Evolutionary conservation across 2,888 invertebrate genomes (phyloP), one percentile per base, ranked within the genome.

Genomic region (Lapara coniferarum): DNA sequence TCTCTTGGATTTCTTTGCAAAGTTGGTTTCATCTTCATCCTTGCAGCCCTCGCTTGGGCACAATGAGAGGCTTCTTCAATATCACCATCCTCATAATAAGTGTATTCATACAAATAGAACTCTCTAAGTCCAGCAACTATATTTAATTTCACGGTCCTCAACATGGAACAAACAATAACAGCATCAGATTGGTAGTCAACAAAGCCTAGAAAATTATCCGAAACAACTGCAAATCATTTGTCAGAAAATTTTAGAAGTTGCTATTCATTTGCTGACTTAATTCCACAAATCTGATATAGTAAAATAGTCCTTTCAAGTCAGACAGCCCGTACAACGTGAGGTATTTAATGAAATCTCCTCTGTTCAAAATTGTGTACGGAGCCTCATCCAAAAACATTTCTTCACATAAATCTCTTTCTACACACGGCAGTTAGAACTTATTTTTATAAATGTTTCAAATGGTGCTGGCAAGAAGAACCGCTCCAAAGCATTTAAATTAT

Each of bases 251-350:
- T n/a, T 76, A 72, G 71, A 85, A 81, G 6, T 75, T 77, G 10
- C 75, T 67, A 71, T 83, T 81, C 79, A 85, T 83, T 66, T 57
- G 67, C 3, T 68, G 53, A 56, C 71, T 76, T 77, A 79, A 80
- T 7, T 51, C 6, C 16, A 78, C 74, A n/a, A n/a, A n/a, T n/a
- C n/a, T n/a, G n/a, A n/a, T n/a, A n/a, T n/a, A n/a, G n/a, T n/a
- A 71, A 5, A 78, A 52, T 52, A 80, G 69, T 6, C 84, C 85
- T 73, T 85, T 84, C 81, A 80, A 81, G 19, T 80, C 73, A 14
- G 79, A 58, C 68, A 84, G 77, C 7, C 83, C 84, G 49, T 78
- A 77, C 14, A 83, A 67, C 37, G 81, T 68, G 0, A 83, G 85
- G 6, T 81, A 59, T 66, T 80, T 81, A 49, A 69, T 74, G 53